Evolutionary conservation across 2,888 invertebrate species (phyloP), one percentile per base, ranked within the genome.

Genomic region (Drosophila kokeensis): DNA sequence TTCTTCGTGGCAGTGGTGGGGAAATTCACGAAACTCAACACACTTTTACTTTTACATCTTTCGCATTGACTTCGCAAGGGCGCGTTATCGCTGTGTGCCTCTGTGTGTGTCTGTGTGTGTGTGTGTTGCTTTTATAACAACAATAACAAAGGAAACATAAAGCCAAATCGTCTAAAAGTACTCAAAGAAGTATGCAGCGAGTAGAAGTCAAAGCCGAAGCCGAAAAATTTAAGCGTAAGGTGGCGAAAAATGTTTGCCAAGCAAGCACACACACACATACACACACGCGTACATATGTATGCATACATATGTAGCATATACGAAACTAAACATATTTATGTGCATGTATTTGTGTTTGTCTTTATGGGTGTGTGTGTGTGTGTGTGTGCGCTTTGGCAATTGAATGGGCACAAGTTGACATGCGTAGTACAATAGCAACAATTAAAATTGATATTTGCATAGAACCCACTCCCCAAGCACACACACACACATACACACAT

Each of bases 351-450:
- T 50, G 18, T 67, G 49, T 38, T 15, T 57, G 13, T 60, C 24
- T 29, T 15, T 64, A 36, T 54, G 49, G 49, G 53, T 53, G n/a
- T 21, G 45, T 58, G 36, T 59, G 55, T 57, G 50, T 45, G 42
- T 54, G 40, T 59, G 32, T 60, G 67, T 57, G 64, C 24, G 54
- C 24, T 78, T 71, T 74, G 80, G 72, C 80, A 83, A 89, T 84
- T 87, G 83, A 86, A 88, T 81, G 70, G 76, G 80, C 72, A 82
- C 75, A 84, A 87, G 84, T 84, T 89, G 87, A 83, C 87, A 87
- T 87, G 89, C 87, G 87, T 87, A 89, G 77, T 85, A 83, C 85
- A 81, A 78, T 77, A 81, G 82, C 81, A 87, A 87, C 87, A 89
- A 89, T 89, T 87, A 84, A 81, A 85, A 84, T 81, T 81, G 79